Evolutionary conservation across 1,140 invertebrate species (phyloP).

Genomic region (Stegodyphus mimosarum): DNA sequence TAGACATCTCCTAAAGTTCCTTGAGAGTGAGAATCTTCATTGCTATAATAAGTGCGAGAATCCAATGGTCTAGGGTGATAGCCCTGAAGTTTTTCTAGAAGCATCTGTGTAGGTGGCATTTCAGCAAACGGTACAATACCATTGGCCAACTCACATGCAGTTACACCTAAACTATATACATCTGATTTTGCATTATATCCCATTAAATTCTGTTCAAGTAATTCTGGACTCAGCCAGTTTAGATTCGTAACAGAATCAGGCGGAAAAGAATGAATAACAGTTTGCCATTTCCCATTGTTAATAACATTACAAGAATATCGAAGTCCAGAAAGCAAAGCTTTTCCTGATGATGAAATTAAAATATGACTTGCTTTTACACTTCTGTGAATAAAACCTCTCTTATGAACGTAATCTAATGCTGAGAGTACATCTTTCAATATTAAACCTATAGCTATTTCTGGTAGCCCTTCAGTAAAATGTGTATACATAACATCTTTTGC

Average conservation of each 20-base stretch:
- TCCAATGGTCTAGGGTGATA: slow-evolving; percentile 82
- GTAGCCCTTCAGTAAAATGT: slow-evolving; percentile 81
- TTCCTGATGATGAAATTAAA: slow-evolving; percentile 78
- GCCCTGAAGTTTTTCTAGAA: slow-evolving; percentile 87
- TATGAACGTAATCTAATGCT: slow-evolving; percentile 86
- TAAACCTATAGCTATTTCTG: slow-evolving; percentile 82
- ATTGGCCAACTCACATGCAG: slow-evolving; percentile 89
- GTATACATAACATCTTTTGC: slow-evolving; percentile 81
- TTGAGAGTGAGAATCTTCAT: slow-evolving; percentile 65
- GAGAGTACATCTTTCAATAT: slow-evolving; percentile 82
- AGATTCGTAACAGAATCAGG: slow-evolving; percentile 77
- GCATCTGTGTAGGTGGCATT: slow-evolving; percentile 85
- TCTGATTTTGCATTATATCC: slow-evolving; percentile 91
- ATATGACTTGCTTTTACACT: slow-evolving; percentile 86
- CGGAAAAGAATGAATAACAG: slow-evolving; percentile 80
- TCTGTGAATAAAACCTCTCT: slow-evolving; percentile 86
- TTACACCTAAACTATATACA: slow-evolving; percentile 89
- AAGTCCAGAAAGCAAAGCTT: slow-evolving; percentile 80
- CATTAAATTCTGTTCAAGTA: slow-evolving; percentile 87
- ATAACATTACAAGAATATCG: slow-evolving; percentile 80
- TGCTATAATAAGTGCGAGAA: slow-evolving; percentile 75
- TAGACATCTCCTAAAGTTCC: slow-evolving; percentile 44
- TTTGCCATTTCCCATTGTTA: slow-evolving; percentile 77
- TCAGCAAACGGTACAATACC: slow-evolving; percentile 87
- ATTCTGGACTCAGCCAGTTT: slow-evolving; percentile 90